Base-by-base conservation (phyloP, 2,888 invertebrate species). In the Calliopum simillimum region DNA sequence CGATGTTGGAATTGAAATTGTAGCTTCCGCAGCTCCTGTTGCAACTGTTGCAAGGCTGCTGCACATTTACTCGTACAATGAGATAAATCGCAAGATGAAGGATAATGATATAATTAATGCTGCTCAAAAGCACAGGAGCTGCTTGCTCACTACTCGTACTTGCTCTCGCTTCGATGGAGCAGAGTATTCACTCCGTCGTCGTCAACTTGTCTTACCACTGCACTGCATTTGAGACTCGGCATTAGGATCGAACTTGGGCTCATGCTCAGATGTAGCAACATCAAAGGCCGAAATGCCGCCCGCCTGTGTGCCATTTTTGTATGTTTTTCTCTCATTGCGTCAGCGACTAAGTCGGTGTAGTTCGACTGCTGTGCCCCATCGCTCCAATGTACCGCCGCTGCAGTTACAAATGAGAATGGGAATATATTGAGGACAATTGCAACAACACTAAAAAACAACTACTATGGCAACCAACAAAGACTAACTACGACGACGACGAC, bases 81-180 rank as follows among this genome's bases (percentile, higher is more conserved):
- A 81, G 80, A 81, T 81, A 80, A 81, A 81, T 81, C 78, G 81
- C 77, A 77, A 81, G 81, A 82, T 82, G 80, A 80, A 81, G 80
- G 81, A 81, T 82, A 81, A 81, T 82, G 81, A 82, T 82, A 81
- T 82, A 81, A 82, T 81, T 81, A 82, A 82, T 81, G 81, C 79
- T 79, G 77, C 76, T 74, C 75, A 75, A 73, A 49, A 49, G 67
- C 59, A 59, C 67, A 47, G 58, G 67, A 59, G 59, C 66, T 59
- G 21, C 56, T 4, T 44, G 4, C 53, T 53, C 43, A 23, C 46
- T n/a, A 25, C 16, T 63, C 16, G 63, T 33, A 33, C 16, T 49
- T 3, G 14, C n/a, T 58, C 6, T 33, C 25, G 49, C 63, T 63
- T 25, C 53, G 53, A 3, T 33, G 11, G 12, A 56, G 21, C 23